Evolutionary conservation across 2,113 vertebrate species (phyloP), one percentile per base, ranked within the genome.

Genomic region (Chloropsis cyanopogon): DNA sequence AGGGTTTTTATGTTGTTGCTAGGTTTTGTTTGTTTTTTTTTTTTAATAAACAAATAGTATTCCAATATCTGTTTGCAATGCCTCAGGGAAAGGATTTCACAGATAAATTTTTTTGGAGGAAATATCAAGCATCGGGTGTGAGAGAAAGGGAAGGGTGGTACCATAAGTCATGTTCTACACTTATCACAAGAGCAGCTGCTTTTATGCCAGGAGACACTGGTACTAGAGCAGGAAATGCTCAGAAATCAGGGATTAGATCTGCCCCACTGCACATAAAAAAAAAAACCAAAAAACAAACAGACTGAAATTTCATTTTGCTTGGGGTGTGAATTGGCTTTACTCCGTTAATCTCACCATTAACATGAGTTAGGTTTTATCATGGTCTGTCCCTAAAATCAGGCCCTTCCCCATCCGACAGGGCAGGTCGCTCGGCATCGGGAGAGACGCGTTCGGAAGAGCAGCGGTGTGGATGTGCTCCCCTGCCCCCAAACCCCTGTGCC

Each of bases 271-370:
- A 39, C 2, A 3, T 29, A 18, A 57, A 54, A 88, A 53, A 87
- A 64, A 86, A 95, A 23, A 59, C 8, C 8, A 54, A 88, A 53
- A 87, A 64, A 86, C 94, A 23, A 59, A 37, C 44, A 90, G 66
- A 17, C 85, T 77, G 79, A 95, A 75, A 82, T 86, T 77, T 94
- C 72, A 71, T 82, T 96, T 93, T 88, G 82, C 53, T 64, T 28
- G 50, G 25, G 17, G 29, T 53, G 42, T 52, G 69, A 79, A 86
- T 73, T 53, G 28, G 81, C 52, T 79, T 50, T 83, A 83, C 90
- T 83, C 83, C 81, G 72, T 93, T 93, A 96, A 95, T 95, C 96
- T 81, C 88, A 37, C 57, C 29, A 44, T 56, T 65, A 81, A 64
- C 60, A n/a, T 3, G 52, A 80, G 46, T 59, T 76, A 14, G 10